phyloP scores from a whole-genome alignment of 2,888 invertebrate genomes.

The Dasypolia templi region DNA sequence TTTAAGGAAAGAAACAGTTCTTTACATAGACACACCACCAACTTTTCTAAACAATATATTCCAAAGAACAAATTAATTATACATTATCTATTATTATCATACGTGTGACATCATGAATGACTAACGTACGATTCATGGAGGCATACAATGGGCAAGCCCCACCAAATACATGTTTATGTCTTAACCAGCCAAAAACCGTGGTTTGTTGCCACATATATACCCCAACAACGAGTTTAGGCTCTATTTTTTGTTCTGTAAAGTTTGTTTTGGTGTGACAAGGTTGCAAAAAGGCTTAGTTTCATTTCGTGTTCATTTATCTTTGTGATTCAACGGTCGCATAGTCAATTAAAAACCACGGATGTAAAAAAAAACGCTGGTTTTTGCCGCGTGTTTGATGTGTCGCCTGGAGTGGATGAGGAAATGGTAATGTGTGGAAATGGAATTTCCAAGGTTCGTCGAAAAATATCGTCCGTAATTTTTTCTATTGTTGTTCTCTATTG shows the following conservation, averaged over 20 bases:
- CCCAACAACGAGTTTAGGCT: conserved; percentile 58
- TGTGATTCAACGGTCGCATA: conserved; percentile 66
- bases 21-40: background rate
- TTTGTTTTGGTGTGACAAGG: conserved; percentile 51
- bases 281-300: conserved; percentile 66
- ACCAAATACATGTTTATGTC: conserved; percentile 78
- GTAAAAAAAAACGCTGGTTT: conserved; percentile 58
- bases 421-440: conserved; percentile 41
- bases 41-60: conserved; percentile 33
- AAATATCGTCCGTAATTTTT: conserved; percentile 1
- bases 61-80: conserved; percentile 49
- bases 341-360: conserved; percentile 70
- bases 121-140: conserved; percentile 61
- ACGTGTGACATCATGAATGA: conserved; percentile 57
- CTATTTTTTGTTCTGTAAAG: conserved; percentile 59
- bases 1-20: background rate
- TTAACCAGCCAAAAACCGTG: conserved; percentile 67
- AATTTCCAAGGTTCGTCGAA: background rate
- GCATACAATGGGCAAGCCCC: conserved; percentile 68
- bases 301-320: conserved; percentile 70
- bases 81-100: conserved; percentile 59
- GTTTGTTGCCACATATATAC: conserved; percentile 63
- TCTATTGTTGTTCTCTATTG: too few species aligned
- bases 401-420: conserved; percentile 48
- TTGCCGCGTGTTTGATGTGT: conserved; percentile 54